These are phyloP conservation scores for Phyllostomus hastatus DNA, from an alignment of 2,113 vertebrate species.

Conservation along the genomic window DNA sequence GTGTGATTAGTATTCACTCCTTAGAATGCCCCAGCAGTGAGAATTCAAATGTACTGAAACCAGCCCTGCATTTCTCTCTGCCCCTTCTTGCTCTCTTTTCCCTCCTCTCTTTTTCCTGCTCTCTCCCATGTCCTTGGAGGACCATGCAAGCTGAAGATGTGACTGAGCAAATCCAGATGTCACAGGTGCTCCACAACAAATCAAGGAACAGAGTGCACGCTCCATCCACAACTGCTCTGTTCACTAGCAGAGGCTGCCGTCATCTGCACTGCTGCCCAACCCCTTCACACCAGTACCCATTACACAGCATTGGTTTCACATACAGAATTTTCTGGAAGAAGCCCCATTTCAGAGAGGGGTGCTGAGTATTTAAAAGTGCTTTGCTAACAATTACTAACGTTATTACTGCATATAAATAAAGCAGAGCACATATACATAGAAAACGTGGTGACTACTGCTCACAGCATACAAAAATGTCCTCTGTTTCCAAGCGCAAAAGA, in stretches of 20 bases:
- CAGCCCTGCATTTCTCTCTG: background rate
- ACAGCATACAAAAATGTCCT: constrained; percentile 3
- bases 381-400: constrained; percentile 61
- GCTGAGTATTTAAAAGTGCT: constrained; percentile 43
- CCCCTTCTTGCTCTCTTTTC: background rate
- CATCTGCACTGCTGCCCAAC: constrained; percentile 65
- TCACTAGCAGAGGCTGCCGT: constrained; percentile 50
- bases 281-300: constrained; percentile 68
- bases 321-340: constrained; percentile 49
- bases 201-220: background rate
- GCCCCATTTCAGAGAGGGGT: constrained; percentile 28
- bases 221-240: background rate
- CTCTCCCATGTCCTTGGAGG: background rate
- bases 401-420: constrained; percentile 63
- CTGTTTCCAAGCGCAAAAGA: constrained; percentile 8
- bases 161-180: background rate
- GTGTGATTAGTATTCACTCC: constrained; percentile 5
- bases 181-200: background rate
- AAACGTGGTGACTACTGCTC: constrained; percentile 4
- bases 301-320: constrained; percentile 62
- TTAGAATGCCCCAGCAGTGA: background rate
- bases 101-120: background rate
- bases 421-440: background rate
- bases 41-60: background rate
- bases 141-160: background rate